phyloP scores from a whole-genome alignment of 35 echinoderm and acorn worm genomes.

The Patiria miniata region DNA sequence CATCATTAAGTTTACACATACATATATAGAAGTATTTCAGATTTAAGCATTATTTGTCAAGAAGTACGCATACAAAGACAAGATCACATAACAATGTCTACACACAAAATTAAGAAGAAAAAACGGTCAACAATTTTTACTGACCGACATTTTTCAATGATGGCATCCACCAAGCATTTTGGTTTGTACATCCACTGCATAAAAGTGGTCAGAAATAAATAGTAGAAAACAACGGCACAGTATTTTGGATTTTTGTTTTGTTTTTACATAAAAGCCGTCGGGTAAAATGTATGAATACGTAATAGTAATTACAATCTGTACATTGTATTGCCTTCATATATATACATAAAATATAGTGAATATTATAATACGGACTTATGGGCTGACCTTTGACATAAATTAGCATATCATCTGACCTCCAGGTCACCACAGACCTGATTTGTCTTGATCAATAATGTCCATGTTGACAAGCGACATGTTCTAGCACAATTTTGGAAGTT shows the following conservation, averaged over 20 bases:
- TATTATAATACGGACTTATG: slow-evolving; percentile 7
- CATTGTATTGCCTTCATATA: slow-evolving; percentile 9
- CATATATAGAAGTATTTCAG: too few relatives aligned
- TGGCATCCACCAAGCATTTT: neutral
- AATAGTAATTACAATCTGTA: neutral
- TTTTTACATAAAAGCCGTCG: slow-evolving; percentile 6
- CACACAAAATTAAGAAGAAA: too few relatives aligned
- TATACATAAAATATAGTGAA: slow-evolving; percentile 19
- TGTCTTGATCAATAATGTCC: too few relatives aligned
- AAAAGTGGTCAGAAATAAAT: slow-evolving; percentile 23
- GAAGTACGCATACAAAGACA: too few relatives aligned
- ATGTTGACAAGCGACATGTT: too few relatives aligned
- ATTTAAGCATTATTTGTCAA: too few relatives aligned
- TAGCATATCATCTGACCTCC: neutral
- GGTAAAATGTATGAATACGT: slow-evolving; percentile 19
- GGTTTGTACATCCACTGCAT: slow-evolving; percentile 19
- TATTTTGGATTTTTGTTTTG: neutral
- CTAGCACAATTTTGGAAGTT: too few relatives aligned
- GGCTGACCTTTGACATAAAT: slow-evolving; percentile 25
- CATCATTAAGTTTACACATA: too few relatives aligned
- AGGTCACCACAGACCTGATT: too few relatives aligned
- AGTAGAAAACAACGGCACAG: slow-evolving; percentile 25
- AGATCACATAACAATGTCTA: too few relatives aligned
- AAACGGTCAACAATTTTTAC: too few relatives aligned
- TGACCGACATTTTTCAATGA: too few relatives aligned